These are phyloP conservation scores for Chrysodeixis includens DNA, from an alignment of 2,888 invertebrate species.

Conservation along the genomic window DNA sequence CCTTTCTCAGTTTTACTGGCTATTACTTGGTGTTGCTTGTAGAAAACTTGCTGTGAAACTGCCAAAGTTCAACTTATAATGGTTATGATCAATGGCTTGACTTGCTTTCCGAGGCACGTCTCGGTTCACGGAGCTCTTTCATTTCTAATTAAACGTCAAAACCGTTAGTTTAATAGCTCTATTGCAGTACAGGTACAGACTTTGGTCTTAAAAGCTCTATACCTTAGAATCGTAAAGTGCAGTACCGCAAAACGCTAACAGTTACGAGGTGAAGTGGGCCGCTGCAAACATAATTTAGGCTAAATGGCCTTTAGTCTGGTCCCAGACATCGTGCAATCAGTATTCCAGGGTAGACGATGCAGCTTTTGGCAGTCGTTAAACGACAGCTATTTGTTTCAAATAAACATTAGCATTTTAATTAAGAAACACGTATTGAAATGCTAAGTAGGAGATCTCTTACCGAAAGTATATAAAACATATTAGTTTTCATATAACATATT, in stretches of 20 bases:
- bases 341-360: neutral
- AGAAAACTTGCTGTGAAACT: too few species aligned
- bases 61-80: neutral
- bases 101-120: neutral
- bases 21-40: too few species aligned
- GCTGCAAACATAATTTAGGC: neutral
- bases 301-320: neutral
- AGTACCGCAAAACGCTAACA: neutral
- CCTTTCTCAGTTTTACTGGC: too few species aligned
- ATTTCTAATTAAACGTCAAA: neutral
- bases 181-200: neutral
- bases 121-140: neutral
- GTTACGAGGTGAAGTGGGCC: neutral
- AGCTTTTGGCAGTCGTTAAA: conserved; percentile 4
- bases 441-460: too few species aligned
- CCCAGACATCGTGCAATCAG: neutral
- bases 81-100: neutral
- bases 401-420: neutral
- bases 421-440: neutral
- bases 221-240: neutral
- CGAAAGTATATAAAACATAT: too few species aligned
- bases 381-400: neutral
- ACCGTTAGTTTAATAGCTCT: neutral
- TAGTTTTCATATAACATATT: too few species aligned
- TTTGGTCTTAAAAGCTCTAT: neutral